These are phyloP conservation scores for Craseonycteris thonglongyai DNA, from an alignment of 2,113 vertebrate genomes.

Conservation along the genomic window DNA sequence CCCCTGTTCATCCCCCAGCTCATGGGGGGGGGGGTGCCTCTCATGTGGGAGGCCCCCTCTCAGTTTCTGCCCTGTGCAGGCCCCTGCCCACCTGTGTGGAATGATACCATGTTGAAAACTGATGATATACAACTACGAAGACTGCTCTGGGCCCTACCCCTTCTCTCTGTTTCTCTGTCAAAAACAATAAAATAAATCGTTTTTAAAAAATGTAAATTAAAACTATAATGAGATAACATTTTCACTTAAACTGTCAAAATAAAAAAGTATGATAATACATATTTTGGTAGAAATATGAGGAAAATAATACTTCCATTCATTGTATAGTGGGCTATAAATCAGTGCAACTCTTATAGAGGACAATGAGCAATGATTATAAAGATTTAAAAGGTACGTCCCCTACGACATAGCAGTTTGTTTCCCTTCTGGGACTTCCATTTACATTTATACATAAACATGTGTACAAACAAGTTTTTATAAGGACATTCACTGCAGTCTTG, in stretches of 20 bases:
- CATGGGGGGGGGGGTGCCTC: no score
- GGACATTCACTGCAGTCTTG: neutral
- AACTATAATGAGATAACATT: neutral
- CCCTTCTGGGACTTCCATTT: neutral
- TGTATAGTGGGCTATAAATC: neutral
- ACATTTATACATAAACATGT: neutral
- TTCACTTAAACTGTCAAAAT: conserved; percentile 1
- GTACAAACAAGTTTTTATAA: neutral
- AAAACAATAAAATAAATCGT: no score
- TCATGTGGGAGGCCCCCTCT: no score
- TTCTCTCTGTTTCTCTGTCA: no score
- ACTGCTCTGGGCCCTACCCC: no score
- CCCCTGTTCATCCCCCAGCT: no score
- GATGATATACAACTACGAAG: no score
- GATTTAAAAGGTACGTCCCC: neutral
- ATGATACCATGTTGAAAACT: no score
- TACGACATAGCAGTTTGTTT: neutral
- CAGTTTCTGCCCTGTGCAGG: no score
- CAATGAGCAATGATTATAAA: neutral
- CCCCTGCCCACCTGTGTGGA: no score
- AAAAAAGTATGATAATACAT: neutral
- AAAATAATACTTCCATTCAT: neutral
- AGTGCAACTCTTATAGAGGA: neutral
- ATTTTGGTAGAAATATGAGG: neutral
- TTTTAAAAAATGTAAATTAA: no score